phyloP scores from a whole-genome alignment of 2,797 vertebrate genomes.

The Hapalemur alaotrensis region DNA sequence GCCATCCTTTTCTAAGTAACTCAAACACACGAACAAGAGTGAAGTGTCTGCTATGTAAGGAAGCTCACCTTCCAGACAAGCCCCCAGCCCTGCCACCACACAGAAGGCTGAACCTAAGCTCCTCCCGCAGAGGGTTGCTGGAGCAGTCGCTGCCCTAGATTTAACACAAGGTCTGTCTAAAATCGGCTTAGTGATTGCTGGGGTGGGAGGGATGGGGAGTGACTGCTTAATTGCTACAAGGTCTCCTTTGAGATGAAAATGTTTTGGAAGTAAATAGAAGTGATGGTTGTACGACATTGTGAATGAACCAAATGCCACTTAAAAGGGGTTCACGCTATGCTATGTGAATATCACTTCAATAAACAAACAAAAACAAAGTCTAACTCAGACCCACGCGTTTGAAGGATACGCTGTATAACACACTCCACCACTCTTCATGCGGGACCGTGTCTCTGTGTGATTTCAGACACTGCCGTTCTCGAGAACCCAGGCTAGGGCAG shows the following conservation, averaged over 20 bases:
- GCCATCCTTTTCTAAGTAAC: not conserved
- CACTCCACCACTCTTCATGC: too few species aligned
- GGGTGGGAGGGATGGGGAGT: not conserved
- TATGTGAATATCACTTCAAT: not conserved
- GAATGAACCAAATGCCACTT: not conserved
- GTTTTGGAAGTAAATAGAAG: not conserved
- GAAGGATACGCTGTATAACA: not conserved
- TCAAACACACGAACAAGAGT: not conserved
- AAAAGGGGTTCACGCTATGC: not conserved
- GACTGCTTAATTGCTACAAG: not conserved
- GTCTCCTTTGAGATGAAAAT: not conserved
- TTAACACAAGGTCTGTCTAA: not conserved
- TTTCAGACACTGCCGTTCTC: not conserved
- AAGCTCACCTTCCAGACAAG: not conserved
- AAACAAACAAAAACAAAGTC: too few species aligned
- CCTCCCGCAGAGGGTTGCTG: not conserved
- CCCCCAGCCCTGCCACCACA: not conserved
- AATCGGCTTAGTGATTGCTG: not conserved
- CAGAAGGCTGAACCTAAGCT: not conserved
- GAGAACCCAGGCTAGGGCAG: not conserved
- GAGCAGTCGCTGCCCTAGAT: rapidly evolving
- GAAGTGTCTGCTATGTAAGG: not conserved
- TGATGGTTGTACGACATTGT: not conserved
- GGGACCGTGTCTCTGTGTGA: not conserved
- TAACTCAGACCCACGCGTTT: not conserved